Percentiles rank a stretch among this genome's conserved stretches.
phyloP scores from a whole-genome alignment of 2,113 vertebrate species.

The Passerina amoena region DNA sequence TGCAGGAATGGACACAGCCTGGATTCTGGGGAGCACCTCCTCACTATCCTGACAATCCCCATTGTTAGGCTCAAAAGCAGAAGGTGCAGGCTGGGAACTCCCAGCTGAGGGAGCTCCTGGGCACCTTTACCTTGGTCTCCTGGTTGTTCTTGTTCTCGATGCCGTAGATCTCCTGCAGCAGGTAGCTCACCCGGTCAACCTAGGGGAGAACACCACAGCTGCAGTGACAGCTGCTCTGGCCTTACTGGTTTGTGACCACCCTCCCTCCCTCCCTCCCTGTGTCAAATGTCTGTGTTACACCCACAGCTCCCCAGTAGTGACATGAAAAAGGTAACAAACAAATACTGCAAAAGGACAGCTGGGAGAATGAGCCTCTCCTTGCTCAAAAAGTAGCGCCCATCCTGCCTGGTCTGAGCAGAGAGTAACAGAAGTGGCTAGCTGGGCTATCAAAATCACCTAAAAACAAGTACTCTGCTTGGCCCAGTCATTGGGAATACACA shows the following conservation, averaged over 20 bases:
- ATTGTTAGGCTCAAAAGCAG: background rate
- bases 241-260: background rate
- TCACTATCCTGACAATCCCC: background rate
- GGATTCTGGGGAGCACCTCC: background rate
- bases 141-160: slow-evolving; percentile 99
- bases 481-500: background rate
- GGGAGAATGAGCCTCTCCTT: background rate
- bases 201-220: slow-evolving; percentile 43
- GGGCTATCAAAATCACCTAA: background rate
- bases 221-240: background rate
- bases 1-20: background rate
- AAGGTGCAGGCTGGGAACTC: background rate
- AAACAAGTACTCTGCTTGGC: background rate
- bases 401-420: background rate
- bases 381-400: background rate
- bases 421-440: background rate
- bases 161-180: slow-evolving; percentile 98
- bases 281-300: background rate
- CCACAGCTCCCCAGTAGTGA: background rate
- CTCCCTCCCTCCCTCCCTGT: background rate
- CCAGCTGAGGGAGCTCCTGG: background rate
- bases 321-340: background rate
- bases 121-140: slow-evolving; percentile 88
- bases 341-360: background rate
- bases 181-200: slow-evolving; percentile 98